phyloP scores from a whole-genome alignment of 2,797 vertebrate species.

The Sebastolobus alascanus region DNA sequence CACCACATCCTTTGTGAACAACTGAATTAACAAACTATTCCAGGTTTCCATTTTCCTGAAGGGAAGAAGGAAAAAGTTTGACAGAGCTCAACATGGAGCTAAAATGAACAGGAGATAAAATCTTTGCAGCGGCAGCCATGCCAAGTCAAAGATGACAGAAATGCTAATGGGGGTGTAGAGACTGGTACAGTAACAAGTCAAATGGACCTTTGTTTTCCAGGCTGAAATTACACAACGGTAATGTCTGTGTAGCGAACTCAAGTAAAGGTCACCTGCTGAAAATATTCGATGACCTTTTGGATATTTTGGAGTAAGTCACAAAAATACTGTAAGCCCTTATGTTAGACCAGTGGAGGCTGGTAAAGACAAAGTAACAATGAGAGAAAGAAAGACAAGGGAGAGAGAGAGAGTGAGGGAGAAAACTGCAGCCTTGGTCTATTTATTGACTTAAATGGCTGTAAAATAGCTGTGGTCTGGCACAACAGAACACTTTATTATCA shows the following conservation, averaged over 20 bases:
- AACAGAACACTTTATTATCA: slow-evolving; percentile 71
- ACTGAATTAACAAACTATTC: slow-evolving; percentile 4
- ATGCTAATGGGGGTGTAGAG: slow-evolving; percentile 49
- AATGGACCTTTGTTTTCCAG: slow-evolving; percentile 72
- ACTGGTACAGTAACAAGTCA: slow-evolving; percentile 49
- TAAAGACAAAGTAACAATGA: slow-evolving; percentile 14
- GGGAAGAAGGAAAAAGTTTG: slow-evolving; percentile 13
- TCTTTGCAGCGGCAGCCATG: slow-evolving; percentile 33
- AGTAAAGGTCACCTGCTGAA: slow-evolving; percentile 79
- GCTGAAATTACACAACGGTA: slow-evolving; percentile 52
- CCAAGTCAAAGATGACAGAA: slow-evolving; percentile 62
- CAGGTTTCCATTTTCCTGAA: slow-evolving; percentile 27
- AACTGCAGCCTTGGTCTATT: slow-evolving; percentile 61
- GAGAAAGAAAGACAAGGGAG: background rate
- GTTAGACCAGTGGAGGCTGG: slow-evolving; percentile 36
- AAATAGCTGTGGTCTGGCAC: slow-evolving; percentile 77
- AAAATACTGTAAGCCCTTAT: slow-evolving; percentile 54
- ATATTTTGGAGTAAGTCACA: slow-evolving; percentile 53
- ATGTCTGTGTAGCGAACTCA: slow-evolving; percentile 47
- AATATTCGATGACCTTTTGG: slow-evolving; percentile 80
- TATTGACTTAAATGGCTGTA: slow-evolving; percentile 68
- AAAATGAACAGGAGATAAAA: slow-evolving; percentile 53
- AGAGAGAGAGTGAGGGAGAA: slow-evolving; percentile 12
- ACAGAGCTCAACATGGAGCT: slow-evolving; percentile 32
- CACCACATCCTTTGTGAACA: background rate